Conservation (phyloP, 2,113 vertebrate genomes). For the Barbus barbus region DNA sequence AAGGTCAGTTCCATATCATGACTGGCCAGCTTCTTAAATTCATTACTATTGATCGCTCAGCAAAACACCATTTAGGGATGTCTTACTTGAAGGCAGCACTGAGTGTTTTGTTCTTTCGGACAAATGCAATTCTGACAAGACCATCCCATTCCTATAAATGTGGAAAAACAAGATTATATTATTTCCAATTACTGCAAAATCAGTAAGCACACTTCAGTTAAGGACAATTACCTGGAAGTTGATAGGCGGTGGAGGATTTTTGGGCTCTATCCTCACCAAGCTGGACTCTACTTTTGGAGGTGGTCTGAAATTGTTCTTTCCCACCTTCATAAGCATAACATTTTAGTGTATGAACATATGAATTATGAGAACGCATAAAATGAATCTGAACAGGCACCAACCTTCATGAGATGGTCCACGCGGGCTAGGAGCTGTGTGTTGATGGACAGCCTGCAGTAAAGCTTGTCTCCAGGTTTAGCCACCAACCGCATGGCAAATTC, state of each 20-base stretch:
- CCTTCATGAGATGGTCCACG: conserved; percentile 98
- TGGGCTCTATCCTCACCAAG: conserved; percentile 95
- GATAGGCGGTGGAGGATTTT: conserved; percentile 93
- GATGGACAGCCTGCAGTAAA: conserved; percentile 94
- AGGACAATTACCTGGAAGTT: conserved; percentile 85
- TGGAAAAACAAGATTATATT: conserved; percentile 5
- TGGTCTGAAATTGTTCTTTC: conserved; percentile 96
- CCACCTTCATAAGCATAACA: conserved; percentile 72
- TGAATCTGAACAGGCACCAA: conserved; percentile 48
- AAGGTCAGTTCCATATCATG: background rate
- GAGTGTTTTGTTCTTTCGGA: conserved; percentile 98
- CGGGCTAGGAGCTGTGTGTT: conserved; percentile 94
- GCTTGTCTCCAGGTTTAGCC: conserved; percentile 90
- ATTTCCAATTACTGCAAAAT: background rate
- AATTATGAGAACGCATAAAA: background rate
- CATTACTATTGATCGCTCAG: background rate
- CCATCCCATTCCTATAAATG: conserved; percentile 92
- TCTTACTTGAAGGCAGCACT: conserved; percentile 94
- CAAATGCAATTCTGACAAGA: conserved; percentile 93
- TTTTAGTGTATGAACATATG: background rate
- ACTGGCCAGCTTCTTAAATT: background rate
- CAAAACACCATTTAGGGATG: background rate
- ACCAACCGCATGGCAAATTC: conserved; percentile 97
- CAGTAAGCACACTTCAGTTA: no score
- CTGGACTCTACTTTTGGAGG: conserved; percentile 99